These are phyloP conservation scores for Poliocrania exsul DNA, from an alignment of 2,797 vertebrate genomes.

Conservation along the genomic window DNA sequence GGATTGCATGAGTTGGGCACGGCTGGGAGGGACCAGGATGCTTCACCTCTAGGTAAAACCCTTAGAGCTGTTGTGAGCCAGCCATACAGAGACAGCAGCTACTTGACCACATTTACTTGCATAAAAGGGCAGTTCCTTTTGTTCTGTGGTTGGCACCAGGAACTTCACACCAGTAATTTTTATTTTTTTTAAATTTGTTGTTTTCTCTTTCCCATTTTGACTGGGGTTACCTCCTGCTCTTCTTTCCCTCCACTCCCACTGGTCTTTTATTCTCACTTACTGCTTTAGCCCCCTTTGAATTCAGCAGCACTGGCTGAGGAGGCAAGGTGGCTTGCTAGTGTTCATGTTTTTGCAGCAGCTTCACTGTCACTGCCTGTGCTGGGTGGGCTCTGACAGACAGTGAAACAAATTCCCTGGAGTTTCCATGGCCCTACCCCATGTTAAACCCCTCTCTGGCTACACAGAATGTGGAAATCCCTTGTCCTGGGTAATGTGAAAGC, in stretches of 20 bases:
- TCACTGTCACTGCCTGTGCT: not conserved
- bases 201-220: not conserved
- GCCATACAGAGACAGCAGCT: not conserved
- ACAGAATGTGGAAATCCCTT: not conserved
- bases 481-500: not conserved
- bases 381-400: not conserved
- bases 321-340: not conserved
- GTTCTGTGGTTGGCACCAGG: conserved; percentile 14
- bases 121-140: not conserved
- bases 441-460: not conserved
- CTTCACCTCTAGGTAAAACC: not conserved
- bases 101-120: not conserved
- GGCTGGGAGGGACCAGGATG: not conserved
- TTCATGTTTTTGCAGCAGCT: not conserved
- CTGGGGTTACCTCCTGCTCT: not conserved
- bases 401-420: not conserved
- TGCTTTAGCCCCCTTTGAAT: not conserved
- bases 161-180: not conserved
- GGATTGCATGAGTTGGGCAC: not conserved
- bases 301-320: not conserved
- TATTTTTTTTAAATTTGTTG: not conserved
- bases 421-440: fast-evolving
- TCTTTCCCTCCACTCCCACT: not conserved
- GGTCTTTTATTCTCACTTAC: not conserved
- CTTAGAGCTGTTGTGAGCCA: not conserved